phyloP scores from a whole-genome alignment of 2,113 vertebrate genomes.

The Rhombomys opimus region DNA sequence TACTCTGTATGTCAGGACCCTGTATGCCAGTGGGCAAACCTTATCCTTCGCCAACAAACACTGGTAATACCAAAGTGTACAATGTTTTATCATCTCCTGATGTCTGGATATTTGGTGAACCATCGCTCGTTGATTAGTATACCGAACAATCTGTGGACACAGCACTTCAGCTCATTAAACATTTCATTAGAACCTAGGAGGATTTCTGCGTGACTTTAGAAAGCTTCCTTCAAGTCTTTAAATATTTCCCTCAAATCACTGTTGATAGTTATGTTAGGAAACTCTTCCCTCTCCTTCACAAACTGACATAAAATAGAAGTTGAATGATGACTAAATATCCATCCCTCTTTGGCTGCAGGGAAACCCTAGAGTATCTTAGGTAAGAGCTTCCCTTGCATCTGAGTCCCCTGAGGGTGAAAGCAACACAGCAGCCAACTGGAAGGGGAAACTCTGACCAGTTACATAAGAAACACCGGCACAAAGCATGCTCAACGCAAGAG shows the following conservation, averaged over 20 bases:
- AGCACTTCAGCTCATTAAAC: not conserved
- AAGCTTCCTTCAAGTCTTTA: not conserved
- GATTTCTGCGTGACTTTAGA: not conserved
- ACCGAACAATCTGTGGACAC: not conserved
- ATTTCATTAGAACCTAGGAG: not conserved
- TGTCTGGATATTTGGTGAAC: not conserved
- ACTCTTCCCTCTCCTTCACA: not conserved
- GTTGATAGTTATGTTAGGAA: not conserved
- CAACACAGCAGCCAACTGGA: not conserved
- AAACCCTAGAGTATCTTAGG: not conserved
- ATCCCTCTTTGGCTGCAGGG: not conserved
- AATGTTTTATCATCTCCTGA: not conserved
- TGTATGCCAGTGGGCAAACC: not conserved
- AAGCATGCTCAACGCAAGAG: not conserved
- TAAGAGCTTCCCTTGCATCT: not conserved
- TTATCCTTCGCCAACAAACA: not conserved
- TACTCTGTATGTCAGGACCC: not conserved
- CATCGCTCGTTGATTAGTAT: not conserved
- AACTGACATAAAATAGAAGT: not conserved
- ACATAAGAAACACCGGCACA: not conserved
- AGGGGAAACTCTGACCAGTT: not conserved
- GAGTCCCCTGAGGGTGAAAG: not conserved
- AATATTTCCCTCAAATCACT: not conserved
- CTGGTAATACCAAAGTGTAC: not conserved
- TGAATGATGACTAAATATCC: not conserved